Percentiles rank a stretch among this genome's conserved stretches.
phyloP scores from a whole-genome alignment of 1,140 invertebrate species.

The Orius insidiosus region DNA sequence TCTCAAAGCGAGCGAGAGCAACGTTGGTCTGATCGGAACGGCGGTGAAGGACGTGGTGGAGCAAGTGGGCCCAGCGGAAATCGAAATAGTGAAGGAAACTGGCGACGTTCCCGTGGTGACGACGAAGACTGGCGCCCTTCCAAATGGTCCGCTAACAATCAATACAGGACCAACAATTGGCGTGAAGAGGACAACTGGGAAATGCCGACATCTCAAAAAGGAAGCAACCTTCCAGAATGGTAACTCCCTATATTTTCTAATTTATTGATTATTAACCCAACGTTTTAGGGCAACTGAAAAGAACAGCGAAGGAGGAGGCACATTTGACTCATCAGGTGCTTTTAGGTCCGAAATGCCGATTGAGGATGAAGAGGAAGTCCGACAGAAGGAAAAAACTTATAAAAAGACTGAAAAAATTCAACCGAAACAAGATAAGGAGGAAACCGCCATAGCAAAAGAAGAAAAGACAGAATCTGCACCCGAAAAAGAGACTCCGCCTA shows the following conservation, averaged over 20 bases:
- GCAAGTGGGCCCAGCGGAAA: constrained; percentile 29
- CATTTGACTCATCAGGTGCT: constrained; percentile 70
- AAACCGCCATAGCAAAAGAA: too few species aligned
- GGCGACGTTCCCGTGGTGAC: constrained; percentile 17
- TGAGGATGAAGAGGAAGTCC: not conserved
- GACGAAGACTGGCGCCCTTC: constrained; percentile 13
- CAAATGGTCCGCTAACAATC: not conserved
- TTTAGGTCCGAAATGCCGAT: constrained; percentile 28
- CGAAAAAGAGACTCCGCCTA: too few species aligned
- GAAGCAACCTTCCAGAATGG: constrained; percentile 47
- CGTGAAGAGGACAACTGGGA: constrained; percentile 36
- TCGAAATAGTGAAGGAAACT: constrained; percentile 29
- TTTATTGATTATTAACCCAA: too few species aligned
- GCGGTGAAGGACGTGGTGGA: constrained; percentile 27
- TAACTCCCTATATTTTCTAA: too few species aligned
- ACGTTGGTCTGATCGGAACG: constrained; percentile 41
- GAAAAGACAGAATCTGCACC: too few species aligned
- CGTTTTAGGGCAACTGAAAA: constrained; percentile 61
- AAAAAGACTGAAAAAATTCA: too few species aligned
- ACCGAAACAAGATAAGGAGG: too few species aligned
- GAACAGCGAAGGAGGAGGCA: constrained; percentile 57
- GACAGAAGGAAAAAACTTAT: not conserved
- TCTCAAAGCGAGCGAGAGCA: constrained; percentile 9
- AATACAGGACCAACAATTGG: constrained; percentile 34
- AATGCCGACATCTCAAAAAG: constrained; percentile 10